A percentile compares a stretch with the other conserved stretches of the same genome.
Conservation (phyloP, 1,140 invertebrate genomes). For the Lasioglossum baleicum region DNA sequence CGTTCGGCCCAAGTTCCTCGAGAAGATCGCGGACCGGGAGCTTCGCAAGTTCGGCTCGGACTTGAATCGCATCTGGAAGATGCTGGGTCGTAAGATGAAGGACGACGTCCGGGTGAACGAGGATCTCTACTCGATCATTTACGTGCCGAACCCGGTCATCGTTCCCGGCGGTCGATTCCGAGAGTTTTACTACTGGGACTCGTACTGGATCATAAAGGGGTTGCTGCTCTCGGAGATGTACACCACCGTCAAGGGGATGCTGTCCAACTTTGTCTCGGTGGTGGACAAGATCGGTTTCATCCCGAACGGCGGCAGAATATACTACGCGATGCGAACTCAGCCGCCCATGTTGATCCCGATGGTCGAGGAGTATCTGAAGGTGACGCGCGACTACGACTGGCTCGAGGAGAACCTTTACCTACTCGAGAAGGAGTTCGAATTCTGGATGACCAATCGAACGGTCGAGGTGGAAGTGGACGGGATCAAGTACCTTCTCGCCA, state of each 20-base stretch:
- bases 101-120: constrained; percentile 86
- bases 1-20: constrained; percentile 83
- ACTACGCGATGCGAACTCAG: constrained; percentile 91
- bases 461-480: constrained; percentile 84
- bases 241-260: constrained; percentile 89
- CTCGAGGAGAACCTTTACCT: constrained; percentile 84
- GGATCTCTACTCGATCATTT: constrained; percentile 91
- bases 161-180: constrained; percentile 96
- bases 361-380: constrained; percentile 89
- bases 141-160: constrained; percentile 93
- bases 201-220: constrained; percentile 95
- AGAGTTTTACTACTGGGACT: constrained; percentile 97
- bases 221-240: constrained; percentile 92
- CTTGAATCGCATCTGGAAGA: constrained; percentile 90
- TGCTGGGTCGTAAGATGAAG: constrained; percentile 91
- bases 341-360: constrained; percentile 93
- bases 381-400: constrained; percentile 86
- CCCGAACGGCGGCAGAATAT: constrained; percentile 94
- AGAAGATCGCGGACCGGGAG: constrained; percentile 85
- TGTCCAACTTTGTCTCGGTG: constrained; percentile 89
- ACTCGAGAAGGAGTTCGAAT: constrained; percentile 91
- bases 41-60: constrained; percentile 85
- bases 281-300: constrained; percentile 90
- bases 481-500: constrained; percentile 83
- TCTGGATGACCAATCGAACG: constrained; percentile 88